Base-by-base conservation (phyloP, 1,140 invertebrate genomes). In the Zaprionus tsacasi region DNA sequence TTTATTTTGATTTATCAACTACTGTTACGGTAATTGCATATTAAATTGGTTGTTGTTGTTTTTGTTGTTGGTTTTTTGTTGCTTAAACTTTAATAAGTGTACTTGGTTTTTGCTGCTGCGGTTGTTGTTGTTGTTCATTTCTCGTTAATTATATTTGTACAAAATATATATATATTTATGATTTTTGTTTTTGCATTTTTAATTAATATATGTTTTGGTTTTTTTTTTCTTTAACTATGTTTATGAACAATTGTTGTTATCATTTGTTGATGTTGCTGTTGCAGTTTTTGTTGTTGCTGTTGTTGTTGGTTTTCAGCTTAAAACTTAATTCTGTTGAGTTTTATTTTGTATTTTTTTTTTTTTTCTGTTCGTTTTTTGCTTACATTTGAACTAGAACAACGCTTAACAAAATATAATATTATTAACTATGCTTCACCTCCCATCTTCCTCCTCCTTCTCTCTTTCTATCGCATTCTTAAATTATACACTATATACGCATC, bases 1-100 rank as follows among this genome's bases (percentile, higher is more conserved):
- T 90, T 87, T 73, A 82, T 91, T 91, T 91, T 91, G 87, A 91
- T 91, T 91, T 91, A 91, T 91, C 87, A 91, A 91, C 87, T 91
- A 91, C 87, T 82, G 59, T 83, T 90, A 75, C 73, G 76, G 76
- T 87, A 91, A 91, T 91, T 88, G 79, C 82, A 91, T 82, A 87
- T 87, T 91, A 83, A 82, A 91, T 88, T 91, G 86, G 75, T 91
- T 90, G 75, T 82, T 78, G 75, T 91, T 90, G 75, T 82, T 78
- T n/a, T n/a, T n/a, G 25, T 86, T 81, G 57, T 71, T 78, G 33
- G 65, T 56, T 40, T 68, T 58, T 72, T 79, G 70, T 85, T 90
- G 79, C 87, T 91, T 90, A 87, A 79, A 82, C 66, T 78, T 78
- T 90, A 90, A 89, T 90, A 82, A 90, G 81, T 90, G 86, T 90